phyloP scores from a whole-genome alignment of 2,113 vertebrate genomes.

The Cariama cristata region DNA sequence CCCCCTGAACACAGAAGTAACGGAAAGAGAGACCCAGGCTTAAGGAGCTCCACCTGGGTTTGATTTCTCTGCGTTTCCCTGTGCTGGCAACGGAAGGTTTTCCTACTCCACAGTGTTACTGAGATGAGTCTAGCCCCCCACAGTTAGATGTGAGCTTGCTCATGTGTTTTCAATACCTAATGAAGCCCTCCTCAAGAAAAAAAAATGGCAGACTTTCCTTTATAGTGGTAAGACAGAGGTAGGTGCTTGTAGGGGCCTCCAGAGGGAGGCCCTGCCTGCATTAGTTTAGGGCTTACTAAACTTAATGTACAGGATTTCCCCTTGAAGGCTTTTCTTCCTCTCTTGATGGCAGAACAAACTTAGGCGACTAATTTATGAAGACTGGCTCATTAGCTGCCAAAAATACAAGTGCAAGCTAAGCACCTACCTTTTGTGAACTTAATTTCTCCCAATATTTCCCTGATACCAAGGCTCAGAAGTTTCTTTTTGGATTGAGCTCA shows the following conservation, averaged over 20 bases:
- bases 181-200: background rate
- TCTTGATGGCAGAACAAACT: background rate
- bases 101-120: background rate
- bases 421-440: background rate
- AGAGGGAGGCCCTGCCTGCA: slow-evolving; percentile 61
- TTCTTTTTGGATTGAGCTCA: background rate
- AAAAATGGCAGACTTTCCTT: background rate
- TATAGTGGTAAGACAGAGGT: background rate
- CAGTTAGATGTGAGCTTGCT: background rate
- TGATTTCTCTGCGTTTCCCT: background rate
- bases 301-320: background rate
- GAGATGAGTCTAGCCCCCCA: background rate
- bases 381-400: background rate
- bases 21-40: background rate
- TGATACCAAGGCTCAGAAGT: background rate
- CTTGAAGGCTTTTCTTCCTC: background rate
- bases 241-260: slow-evolving; percentile 51
- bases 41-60: rapidly evolving
- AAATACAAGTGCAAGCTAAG: background rate
- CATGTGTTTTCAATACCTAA: background rate
- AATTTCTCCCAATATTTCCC: background rate
- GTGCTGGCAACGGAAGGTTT: background rate
- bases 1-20: background rate
- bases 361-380: background rate
- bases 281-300: background rate